Conservation (phyloP, 1,140 invertebrate species). For the Hylyphantes graminicola region DNA sequence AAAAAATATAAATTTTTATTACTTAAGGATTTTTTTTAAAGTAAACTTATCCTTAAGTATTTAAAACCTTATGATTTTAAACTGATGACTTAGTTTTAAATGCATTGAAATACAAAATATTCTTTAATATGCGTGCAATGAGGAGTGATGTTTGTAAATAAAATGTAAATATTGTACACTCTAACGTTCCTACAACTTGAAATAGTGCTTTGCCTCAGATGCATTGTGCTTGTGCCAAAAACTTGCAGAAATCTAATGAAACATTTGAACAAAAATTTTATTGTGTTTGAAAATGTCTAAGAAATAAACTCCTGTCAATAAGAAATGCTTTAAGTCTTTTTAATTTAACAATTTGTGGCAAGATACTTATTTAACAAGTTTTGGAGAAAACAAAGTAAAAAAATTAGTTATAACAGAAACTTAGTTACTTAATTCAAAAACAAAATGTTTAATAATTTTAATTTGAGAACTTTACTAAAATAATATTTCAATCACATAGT, state of each 20-base stretch:
- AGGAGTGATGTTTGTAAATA: constrained; percentile 16
- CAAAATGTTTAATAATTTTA: no score
- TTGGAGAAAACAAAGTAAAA: not conserved
- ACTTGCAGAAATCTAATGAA: constrained; percentile 29
- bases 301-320: constrained; percentile 25
- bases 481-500: no score
- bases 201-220: constrained; percentile 17
- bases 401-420: not conserved
- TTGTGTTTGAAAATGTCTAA: constrained; percentile 45
- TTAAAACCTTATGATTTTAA: not conserved
- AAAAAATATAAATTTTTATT: no score
- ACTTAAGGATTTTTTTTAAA: no score
- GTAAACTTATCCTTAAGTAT: no score
- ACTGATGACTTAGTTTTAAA: not conserved
- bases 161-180: constrained; percentile 43
- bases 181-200: constrained; percentile 35
- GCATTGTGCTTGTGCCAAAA: constrained; percentile 30
- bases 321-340: not conserved
- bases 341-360: not conserved
- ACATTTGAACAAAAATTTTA: constrained; percentile 17
- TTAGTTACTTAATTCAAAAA: not conserved
- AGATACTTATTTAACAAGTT: not conserved
- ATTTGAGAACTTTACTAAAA: no score
- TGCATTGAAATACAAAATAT: not conserved
- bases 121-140: not conserved